phyloP scores from a whole-genome alignment of 64 coral and sea anemone genomes.

The Pocillopora verrucosa region DNA sequence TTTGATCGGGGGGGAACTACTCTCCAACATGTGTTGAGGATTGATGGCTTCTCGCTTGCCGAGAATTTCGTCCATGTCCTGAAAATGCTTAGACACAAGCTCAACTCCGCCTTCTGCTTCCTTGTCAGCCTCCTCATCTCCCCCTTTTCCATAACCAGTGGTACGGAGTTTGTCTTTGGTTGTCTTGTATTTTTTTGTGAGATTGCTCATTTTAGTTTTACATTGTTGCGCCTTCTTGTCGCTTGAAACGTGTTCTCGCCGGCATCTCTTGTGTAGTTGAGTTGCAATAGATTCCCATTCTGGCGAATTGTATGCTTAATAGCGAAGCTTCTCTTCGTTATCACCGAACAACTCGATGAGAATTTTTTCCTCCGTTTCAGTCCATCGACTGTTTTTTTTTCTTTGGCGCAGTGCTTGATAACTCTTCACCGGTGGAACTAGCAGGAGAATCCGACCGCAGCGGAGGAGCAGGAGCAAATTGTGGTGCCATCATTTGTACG shows the following conservation, averaged over 20 bases:
- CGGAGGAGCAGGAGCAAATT: background rate
- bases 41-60: conserved; percentile 20
- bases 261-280: conserved; percentile 1
- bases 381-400: conserved; percentile 1
- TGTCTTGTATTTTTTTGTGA: conserved; percentile 15
- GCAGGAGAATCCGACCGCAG: background rate
- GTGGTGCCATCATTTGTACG: background rate
- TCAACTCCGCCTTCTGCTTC: background rate
- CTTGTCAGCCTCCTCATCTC: background rate
- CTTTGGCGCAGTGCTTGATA: background rate
- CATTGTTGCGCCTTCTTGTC: background rate
- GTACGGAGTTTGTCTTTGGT: conserved; percentile 18
- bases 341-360: conserved; percentile 14
- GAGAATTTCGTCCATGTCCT: conserved; percentile 15
- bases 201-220: conserved; percentile 13
- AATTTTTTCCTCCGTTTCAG: conserved; percentile 21
- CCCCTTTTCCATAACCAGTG: conserved; percentile 19
- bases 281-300: conserved; percentile 6
- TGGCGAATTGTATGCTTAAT: background rate
- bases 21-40: conserved; percentile 6
- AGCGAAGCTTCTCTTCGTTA: conserved; percentile 1
- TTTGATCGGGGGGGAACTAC: conserved; percentile 12
- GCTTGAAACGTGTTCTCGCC: background rate
- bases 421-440: background rate
- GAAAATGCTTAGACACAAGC: conserved; percentile 10